Evolutionary conservation across 2,888 invertebrate genomes (phyloP).

Genomic region (Nineta flava): DNA sequence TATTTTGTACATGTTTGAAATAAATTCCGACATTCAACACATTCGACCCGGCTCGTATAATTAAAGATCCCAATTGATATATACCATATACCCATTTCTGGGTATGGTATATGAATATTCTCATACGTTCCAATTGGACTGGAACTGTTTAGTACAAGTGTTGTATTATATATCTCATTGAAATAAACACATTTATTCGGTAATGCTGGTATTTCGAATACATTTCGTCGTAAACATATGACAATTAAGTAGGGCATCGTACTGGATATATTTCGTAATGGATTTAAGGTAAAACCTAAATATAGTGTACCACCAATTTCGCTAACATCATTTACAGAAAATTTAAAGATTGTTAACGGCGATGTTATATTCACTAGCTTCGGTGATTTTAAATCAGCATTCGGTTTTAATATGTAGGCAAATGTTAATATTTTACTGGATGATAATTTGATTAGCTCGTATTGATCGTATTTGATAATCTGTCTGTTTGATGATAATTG

Average conservation of each 20-base stretch:
- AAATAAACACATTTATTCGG: conserved; percentile 43
- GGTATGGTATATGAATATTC: conserved; percentile 58
- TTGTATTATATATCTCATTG: conserved; percentile 29
- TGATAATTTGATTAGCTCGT: conserved; percentile 16
- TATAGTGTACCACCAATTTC: conserved; percentile 71
- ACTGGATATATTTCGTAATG: conserved; percentile 26
- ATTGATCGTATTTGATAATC: conserved; percentile 22
- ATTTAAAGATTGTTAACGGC: conserved; percentile 47
- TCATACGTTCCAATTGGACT: conserved; percentile 42
- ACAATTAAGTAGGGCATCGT: background rate
- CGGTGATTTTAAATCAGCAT: conserved; percentile 45
- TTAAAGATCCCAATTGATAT: conserved; percentile 48
- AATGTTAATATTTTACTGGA: conserved; percentile 3
- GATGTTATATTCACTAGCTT: conserved; percentile 55
- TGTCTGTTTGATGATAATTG: background rate
- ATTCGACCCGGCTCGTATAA: conserved; percentile 12
- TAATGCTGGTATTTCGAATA: conserved; percentile 37
- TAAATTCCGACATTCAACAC: conserved; percentile 19
- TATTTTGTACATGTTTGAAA: conserved; percentile 17
- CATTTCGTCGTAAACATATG: conserved; percentile 2
- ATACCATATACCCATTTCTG: conserved; percentile 73
- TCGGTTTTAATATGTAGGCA: conserved; percentile 1
- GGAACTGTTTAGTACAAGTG: conserved; percentile 47
- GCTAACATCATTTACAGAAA: conserved; percentile 48
- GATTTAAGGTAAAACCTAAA: conserved; percentile 52